A percentile compares a stretch with the other conserved stretches of the same genome.
Conservation (phyloP, 2,888 invertebrate species). For the Xestobium rufovillosum region DNA sequence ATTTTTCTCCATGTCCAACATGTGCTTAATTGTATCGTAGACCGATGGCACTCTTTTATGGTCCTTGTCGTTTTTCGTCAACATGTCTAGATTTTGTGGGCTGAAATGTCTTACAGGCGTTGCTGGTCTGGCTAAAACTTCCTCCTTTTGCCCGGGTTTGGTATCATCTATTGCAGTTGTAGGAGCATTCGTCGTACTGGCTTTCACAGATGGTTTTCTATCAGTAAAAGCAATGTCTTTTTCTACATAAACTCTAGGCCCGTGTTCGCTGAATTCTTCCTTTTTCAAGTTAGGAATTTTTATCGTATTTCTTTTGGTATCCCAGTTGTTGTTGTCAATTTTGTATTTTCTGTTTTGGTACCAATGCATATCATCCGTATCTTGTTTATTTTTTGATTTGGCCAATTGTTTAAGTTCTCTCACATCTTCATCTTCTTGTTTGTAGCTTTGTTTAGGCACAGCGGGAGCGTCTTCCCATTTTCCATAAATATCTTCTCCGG, state of each 20-base stretch:
- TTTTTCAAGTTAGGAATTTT: constrained; percentile 11
- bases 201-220: constrained; percentile 38
- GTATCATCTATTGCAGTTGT: constrained; percentile 26
- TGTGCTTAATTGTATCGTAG: constrained; percentile 51
- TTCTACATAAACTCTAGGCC: constrained; percentile 16
- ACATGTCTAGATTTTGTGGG: constrained; percentile 47
- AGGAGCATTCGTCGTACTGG: constrained; percentile 25
- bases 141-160: constrained; percentile 54
- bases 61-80: constrained; percentile 35
- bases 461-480: constrained; percentile 26
- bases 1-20: constrained; percentile 49
- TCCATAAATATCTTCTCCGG: constrained; percentile 34
- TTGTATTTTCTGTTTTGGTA: constrained; percentile 24
- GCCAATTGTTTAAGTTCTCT: constrained; percentile 57
- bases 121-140: constrained; percentile 54
- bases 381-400: constrained; percentile 36
- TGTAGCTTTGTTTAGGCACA: constrained; percentile 21
- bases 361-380: constrained; percentile 27
- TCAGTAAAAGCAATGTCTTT: constrained; percentile 31
- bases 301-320: constrained; percentile 16
- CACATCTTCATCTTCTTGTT: constrained; percentile 58
- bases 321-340: constrained; percentile 21
- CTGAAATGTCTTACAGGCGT: constrained; percentile 49
- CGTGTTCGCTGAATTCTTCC: constrained; percentile 16
- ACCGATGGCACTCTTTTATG: constrained; percentile 44